Evolutionary conservation across 2,888 invertebrate genomes (phyloP).

Genomic region (Ophonus ardosiacus): DNA sequence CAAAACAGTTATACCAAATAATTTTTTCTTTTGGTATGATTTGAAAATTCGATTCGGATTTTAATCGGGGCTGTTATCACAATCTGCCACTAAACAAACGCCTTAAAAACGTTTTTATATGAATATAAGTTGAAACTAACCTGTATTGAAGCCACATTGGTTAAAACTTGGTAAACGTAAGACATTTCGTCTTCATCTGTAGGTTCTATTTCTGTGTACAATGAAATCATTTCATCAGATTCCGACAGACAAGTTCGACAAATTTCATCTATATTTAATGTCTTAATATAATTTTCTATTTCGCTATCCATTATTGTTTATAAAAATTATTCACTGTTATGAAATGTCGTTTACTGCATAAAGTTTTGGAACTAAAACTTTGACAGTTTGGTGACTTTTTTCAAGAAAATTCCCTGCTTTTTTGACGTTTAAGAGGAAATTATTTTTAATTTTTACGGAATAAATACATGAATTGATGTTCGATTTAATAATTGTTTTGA

Average conservation of each 20-base stretch:
- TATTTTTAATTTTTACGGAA: background rate
- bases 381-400: background rate
- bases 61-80: too few species aligned
- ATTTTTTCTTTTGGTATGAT: too few species aligned
- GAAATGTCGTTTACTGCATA: slow-evolving; percentile 26
- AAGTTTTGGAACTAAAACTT: background rate
- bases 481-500: background rate
- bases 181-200: slow-evolving; percentile 67
- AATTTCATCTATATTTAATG: slow-evolving; percentile 68
- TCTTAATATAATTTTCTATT: slow-evolving; percentile 57
- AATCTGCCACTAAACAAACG: background rate
- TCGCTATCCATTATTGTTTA: slow-evolving; percentile 48
- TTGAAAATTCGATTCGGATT: too few species aligned
- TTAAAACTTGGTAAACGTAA: slow-evolving; percentile 69
- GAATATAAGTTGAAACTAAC: slow-evolving; percentile 64
- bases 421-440: background rate
- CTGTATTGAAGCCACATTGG: slow-evolving; percentile 69
- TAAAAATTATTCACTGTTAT: background rate
- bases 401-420: slow-evolving; percentile 3
- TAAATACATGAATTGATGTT: background rate
- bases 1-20: too few species aligned
- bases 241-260: slow-evolving; percentile 69
- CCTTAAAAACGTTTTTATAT: background rate
- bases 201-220: slow-evolving; percentile 68
- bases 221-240: slow-evolving; percentile 69